phyloP scores from a whole-genome alignment of 2,888 invertebrate species.

The Ceriagrion tenellum region DNA sequence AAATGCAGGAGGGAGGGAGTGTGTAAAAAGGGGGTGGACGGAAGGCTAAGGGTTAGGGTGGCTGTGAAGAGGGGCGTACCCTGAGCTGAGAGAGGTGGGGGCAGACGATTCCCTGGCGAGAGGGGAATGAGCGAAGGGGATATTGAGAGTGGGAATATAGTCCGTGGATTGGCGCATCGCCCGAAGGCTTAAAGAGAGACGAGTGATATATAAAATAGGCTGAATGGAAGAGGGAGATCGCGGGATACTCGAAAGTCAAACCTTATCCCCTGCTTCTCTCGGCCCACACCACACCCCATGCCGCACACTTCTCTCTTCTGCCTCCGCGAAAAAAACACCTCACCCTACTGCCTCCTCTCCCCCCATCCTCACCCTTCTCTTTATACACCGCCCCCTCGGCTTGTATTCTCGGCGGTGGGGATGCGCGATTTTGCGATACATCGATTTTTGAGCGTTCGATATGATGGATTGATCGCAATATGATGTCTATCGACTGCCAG shows the following conservation, averaged over 20 bases:
- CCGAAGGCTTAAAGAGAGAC: constrained; percentile 33
- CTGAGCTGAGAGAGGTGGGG: neutral
- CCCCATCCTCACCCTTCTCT: neutral
- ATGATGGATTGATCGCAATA: too few relatives aligned
- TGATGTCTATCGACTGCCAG: too few relatives aligned
- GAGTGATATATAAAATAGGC: constrained; percentile 33
- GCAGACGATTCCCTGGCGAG: neutral
- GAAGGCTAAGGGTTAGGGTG: neutral
- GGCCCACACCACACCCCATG: neutral
- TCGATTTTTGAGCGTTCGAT: too few relatives aligned
- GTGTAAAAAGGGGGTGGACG: neutral
- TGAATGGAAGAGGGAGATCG: constrained; percentile 44
- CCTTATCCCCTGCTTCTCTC: neutral
- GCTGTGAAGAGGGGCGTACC: neutral
- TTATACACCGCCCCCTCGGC: neutral
- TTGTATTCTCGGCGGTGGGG: constrained; percentile 19
- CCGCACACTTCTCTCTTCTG: neutral
- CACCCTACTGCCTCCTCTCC: neutral
- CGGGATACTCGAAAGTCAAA: constrained; percentile 59
- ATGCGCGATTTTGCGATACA: too few relatives aligned
- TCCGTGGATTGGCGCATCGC: constrained; percentile 62
- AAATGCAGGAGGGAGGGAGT: neutral
- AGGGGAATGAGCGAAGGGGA: neutral
- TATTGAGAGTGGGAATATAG: constrained; percentile 26
- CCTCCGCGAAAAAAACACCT: neutral